Evolutionary conservation across 2,113 vertebrate species (phyloP).

Genomic region (Tringa solitaria): DNA sequence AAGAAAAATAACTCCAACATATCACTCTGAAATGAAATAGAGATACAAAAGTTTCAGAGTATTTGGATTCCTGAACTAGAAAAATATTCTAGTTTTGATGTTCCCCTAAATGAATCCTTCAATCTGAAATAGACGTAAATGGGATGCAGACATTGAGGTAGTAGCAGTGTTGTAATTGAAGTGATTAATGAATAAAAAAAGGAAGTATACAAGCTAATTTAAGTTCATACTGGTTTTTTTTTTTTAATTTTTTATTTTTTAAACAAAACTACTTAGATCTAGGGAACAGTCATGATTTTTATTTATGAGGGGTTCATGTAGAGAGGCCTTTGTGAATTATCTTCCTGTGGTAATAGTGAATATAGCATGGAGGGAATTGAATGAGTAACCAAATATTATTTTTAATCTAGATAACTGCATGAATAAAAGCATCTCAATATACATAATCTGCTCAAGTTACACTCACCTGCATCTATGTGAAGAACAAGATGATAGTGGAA

Average conservation of each 20-base stretch:
- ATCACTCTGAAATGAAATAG: not conserved
- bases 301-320: fast-evolving
- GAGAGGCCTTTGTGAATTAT: not conserved
- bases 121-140: not conserved
- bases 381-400: not conserved
- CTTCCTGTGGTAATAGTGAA: not conserved
- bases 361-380: not conserved
- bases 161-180: not conserved
- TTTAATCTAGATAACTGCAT: not conserved
- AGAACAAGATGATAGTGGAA: not conserved
- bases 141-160: not conserved
- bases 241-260: not conserved
- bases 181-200: not conserved
- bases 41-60: not conserved
- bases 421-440: not conserved
- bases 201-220: not conserved
- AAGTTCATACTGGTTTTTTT: not conserved
- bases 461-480: not conserved
- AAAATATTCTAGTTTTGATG: not conserved
- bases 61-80: not conserved
- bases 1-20: not conserved
- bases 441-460: not conserved
- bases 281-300: not conserved
- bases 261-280: not conserved
- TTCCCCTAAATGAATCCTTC: not conserved